Conservation (phyloP, 2,113 vertebrate genomes). For the Caranx melampygus region DNA sequence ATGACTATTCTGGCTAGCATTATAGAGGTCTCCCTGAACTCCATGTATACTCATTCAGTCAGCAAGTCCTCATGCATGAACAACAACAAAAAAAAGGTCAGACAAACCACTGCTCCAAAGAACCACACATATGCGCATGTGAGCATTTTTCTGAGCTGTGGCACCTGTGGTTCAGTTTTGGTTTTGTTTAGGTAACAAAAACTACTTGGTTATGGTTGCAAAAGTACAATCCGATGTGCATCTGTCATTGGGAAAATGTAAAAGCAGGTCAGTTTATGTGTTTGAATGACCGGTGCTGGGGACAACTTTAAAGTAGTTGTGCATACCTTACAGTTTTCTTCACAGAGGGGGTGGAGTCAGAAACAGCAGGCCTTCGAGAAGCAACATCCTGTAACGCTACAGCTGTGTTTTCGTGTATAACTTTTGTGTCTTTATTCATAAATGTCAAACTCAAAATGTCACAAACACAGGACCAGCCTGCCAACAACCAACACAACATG, state of each 20-base stretch:
- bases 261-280: background rate
- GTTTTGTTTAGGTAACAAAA: background rate
- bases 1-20: constrained; percentile 17
- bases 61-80: background rate
- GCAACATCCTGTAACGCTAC: background rate
- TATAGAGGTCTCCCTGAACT: constrained; percentile 22
- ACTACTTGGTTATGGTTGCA: background rate
- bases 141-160: background rate
- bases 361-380: constrained; percentile 5
- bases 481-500: constrained; percentile 28
- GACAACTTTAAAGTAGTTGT: background rate
- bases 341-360: background rate
- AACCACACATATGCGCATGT: background rate
- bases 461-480: constrained; percentile 33
- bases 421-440: constrained; percentile 40
- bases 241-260: background rate
- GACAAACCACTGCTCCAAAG: background rate
- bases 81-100: background rate
- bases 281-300: background rate
- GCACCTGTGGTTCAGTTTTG: background rate
- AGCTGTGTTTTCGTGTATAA: constrained; percentile 5
- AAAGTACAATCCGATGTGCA: background rate
- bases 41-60: background rate
- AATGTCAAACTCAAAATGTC: constrained; percentile 53
- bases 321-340: background rate